phyloP scores from a whole-genome alignment of 2,797 vertebrate genomes.

The Halcyon smyrnensis region DNA sequence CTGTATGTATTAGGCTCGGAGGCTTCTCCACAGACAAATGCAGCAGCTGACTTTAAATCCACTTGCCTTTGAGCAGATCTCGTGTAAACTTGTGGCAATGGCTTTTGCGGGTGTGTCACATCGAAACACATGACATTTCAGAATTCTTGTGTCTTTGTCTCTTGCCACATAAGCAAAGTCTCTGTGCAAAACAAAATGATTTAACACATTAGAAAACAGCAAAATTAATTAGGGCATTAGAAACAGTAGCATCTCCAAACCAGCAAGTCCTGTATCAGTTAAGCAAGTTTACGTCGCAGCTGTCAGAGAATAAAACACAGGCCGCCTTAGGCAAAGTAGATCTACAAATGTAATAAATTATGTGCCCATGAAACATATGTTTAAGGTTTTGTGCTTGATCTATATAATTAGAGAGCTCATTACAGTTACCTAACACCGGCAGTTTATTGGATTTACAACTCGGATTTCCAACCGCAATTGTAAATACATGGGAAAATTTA shows the following conservation, averaged over 20 bases:
- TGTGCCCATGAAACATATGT: neutral
- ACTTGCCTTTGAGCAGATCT: slow-evolving; percentile 97
- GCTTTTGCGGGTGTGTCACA: slow-evolving; percentile 98
- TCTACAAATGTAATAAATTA: neutral
- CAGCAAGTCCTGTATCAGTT: neutral
- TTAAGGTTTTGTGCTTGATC: neutral
- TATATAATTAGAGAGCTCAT: neutral
- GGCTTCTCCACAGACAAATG: neutral
- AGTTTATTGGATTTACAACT: neutral
- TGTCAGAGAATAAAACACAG: neutral
- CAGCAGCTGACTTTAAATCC: neutral
- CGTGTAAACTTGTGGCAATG: slow-evolving; percentile 96
- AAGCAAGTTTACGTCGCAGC: neutral
- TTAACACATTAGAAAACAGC: neutral
- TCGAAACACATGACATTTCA: slow-evolving; percentile 99
- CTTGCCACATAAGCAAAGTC: slow-evolving; percentile 98
- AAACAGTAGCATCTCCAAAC: neutral
- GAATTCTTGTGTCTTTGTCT: slow-evolving; percentile 95
- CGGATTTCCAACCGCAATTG: neutral
- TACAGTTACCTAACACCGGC: neutral
- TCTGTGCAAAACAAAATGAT: slow-evolving; percentile 78
- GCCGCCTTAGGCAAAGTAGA: neutral
- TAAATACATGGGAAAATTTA: neutral
- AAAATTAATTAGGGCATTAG: neutral
- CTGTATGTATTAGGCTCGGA: neutral